Conservation (phyloP, 2,113 vertebrate genomes). For the Megaleporinus macrocephalus region DNA sequence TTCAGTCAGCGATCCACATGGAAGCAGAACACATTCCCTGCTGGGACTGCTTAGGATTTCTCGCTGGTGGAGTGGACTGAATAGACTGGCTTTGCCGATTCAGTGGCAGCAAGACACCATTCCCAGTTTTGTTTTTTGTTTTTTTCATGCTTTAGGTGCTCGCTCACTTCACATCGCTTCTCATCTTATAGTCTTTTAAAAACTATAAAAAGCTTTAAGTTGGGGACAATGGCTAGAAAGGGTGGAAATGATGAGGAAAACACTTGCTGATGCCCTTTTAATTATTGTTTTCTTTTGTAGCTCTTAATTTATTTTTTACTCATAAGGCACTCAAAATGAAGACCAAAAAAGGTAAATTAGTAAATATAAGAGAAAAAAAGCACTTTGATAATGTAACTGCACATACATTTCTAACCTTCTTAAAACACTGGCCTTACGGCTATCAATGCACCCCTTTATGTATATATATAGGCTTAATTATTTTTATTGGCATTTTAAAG, state of each 20-base stretch:
- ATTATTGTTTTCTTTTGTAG: constrained; percentile 30
- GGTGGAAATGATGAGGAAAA: background rate
- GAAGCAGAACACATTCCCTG: background rate
- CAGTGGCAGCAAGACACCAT: background rate
- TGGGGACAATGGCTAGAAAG: background rate
- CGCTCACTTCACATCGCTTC: background rate
- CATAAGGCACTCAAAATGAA: constrained; percentile 64
- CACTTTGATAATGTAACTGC: constrained; percentile 75
- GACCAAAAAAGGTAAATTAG: constrained; percentile 72
- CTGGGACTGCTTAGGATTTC: background rate
- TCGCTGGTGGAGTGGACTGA: background rate
- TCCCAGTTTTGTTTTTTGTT: too few species aligned
- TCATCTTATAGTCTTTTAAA: too few species aligned
- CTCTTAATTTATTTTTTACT: constrained; percentile 56
- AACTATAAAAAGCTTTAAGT: constrained; percentile 29
- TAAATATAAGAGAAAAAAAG: constrained; percentile 68
- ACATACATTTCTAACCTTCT: constrained; percentile 32
- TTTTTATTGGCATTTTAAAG: constrained; percentile 9
- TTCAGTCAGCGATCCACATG: background rate
- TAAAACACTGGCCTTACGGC: background rate
- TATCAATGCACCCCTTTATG: constrained; percentile 55
- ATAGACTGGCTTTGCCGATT: background rate
- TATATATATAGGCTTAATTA: constrained; percentile 25
- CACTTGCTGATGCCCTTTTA: background rate
- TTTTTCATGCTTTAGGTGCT: background rate